Percentiles rank a stretch among this genome's conserved stretches.
phyloP scores from a whole-genome alignment of 2,113 vertebrate species.

The Carlito syrichta region DNA sequence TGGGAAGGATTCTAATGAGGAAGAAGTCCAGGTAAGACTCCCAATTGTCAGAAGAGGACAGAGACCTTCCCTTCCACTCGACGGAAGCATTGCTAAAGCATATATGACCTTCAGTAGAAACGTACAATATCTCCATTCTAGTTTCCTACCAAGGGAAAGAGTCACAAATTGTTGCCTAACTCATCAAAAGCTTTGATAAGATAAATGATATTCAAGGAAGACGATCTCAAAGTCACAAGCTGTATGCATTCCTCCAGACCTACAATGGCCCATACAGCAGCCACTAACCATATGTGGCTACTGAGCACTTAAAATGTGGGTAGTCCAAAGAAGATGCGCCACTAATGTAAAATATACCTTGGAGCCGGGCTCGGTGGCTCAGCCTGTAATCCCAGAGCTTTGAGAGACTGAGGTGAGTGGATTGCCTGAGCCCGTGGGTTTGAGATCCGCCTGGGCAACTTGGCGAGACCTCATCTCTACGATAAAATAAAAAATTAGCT shows the following conservation, averaged over 20 bases:
- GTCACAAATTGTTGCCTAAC: neutral
- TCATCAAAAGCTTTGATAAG: neutral
- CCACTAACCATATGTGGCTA: neutral
- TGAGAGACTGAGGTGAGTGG: too few relatives aligned
- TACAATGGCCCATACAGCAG: fast-evolving
- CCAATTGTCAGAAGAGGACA: neutral
- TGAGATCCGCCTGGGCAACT: too few relatives aligned
- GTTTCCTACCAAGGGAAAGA: neutral
- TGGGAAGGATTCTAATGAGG: neutral
- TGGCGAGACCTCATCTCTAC: too few relatives aligned
- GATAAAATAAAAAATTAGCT: too few relatives aligned
- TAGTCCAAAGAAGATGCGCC: neutral
- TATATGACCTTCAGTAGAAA: neutral
- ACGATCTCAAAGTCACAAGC: neutral
- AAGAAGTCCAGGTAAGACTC: neutral
- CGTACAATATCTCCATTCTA: neutral
- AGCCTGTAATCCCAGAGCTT: too few relatives aligned
- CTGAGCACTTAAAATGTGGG: neutral
- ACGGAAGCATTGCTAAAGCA: neutral
- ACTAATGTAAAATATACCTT: neutral
- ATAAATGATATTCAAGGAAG: neutral
- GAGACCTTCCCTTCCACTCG: neutral
- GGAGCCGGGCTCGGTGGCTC: too few relatives aligned
- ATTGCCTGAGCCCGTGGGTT: too few relatives aligned
- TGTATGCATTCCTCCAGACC: neutral